Base-by-base conservation (phyloP, 2,888 invertebrate species). In the Hemaris fuciformis region DNA sequence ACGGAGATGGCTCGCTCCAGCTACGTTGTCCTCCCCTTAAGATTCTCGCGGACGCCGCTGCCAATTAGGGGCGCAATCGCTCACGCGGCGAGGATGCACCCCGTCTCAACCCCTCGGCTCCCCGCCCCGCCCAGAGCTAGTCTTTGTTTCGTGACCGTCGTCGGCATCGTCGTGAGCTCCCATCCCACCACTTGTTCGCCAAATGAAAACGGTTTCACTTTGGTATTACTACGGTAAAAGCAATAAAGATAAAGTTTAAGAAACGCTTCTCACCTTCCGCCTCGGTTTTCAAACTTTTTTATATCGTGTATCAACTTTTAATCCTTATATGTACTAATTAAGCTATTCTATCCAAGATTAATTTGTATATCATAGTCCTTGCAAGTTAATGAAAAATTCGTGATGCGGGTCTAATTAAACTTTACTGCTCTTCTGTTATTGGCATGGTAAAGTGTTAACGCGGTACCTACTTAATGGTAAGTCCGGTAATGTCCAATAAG, bases 61-160 rank as follows among this genome's bases (percentile, higher is more conserved):
- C 93, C 93, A 93, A 93, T 93, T 93, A 93, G 90, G 90, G 86
- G 84, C 88, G 90, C 93, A 93, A 93, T 93, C 93, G 88, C 91
- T 93, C 93, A 92, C 86, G 87, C 89, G 89, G 89, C 86, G 83
- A 83, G 86, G 72, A 70, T 79, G 76, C 71, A 72, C 75, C 74
- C 77, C 73, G 72, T 63, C 69, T 69, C 73, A 72, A 53, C 64
- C 64, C 64, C 59, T 62, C 56, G 57, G 7, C 41, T 42, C 76
- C 77, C 77, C 78, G 74, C 76, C 76, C 80, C 78, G 72, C 79
- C 74, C 77, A 64, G 71, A 81, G 79, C 80, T 80, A 82, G 77
- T 87, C 89, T 87, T 85, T 87, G 88, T 88, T 87, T 80, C 85
- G 81, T 80, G 73, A 69, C 66, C 73, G 74, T 74, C 76, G 73